A percentile compares a stretch with the other conserved stretches of the same genome.
Evolutionary conservation across 2,888 invertebrate species (phyloP).

Genomic region (Flabesymbios commensalis): DNA sequence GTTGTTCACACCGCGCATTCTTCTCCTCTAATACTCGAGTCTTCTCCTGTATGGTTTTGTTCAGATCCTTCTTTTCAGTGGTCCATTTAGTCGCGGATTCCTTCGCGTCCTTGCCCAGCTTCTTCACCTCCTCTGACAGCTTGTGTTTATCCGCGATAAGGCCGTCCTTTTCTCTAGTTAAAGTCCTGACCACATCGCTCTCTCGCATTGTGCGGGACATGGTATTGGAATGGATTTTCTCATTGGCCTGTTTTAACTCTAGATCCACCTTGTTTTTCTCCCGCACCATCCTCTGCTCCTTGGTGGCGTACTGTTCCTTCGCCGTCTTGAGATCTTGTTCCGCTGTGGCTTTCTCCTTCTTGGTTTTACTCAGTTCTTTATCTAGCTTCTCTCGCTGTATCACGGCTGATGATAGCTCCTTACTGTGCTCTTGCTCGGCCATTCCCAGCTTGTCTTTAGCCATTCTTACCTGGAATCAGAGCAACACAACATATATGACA

Average conservation of each 20-base stretch:
- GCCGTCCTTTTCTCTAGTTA: slow-evolving; percentile 49
- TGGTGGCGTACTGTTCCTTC: slow-evolving; percentile 16
- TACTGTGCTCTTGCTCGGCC: slow-evolving; percentile 8
- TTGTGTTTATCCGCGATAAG: slow-evolving; percentile 50
- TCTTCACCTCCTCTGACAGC: slow-evolving; percentile 42
- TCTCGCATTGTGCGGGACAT: slow-evolving; percentile 11
- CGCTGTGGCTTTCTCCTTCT: slow-evolving; percentile 36
- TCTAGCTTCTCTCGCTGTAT: slow-evolving; percentile 41
- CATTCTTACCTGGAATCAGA: too few species aligned
- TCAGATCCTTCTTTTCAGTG: slow-evolving; percentile 42
- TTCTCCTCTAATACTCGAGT: slow-evolving; percentile 36
- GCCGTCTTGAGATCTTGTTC: slow-evolving; percentile 35
- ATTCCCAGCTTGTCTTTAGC: slow-evolving; percentile 11
- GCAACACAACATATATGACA: too few species aligned
- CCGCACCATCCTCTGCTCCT: slow-evolving; percentile 13
- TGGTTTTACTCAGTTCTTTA: slow-evolving; percentile 41
- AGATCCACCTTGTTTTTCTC: slow-evolving; percentile 24
- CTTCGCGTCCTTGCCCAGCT: slow-evolving; percentile 42
- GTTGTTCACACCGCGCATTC: slow-evolving; percentile 19
- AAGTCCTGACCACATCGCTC: slow-evolving; percentile 38
- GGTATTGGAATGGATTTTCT: slow-evolving; percentile 14
- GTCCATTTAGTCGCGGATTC: slow-evolving; percentile 33
- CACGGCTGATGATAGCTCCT: slow-evolving; percentile 7
- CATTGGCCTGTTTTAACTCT: slow-evolving; percentile 23
- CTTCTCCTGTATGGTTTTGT: slow-evolving; percentile 43